phyloP scores from a whole-genome alignment of 2,888 invertebrate species.

The Morpho achilles region DNA sequence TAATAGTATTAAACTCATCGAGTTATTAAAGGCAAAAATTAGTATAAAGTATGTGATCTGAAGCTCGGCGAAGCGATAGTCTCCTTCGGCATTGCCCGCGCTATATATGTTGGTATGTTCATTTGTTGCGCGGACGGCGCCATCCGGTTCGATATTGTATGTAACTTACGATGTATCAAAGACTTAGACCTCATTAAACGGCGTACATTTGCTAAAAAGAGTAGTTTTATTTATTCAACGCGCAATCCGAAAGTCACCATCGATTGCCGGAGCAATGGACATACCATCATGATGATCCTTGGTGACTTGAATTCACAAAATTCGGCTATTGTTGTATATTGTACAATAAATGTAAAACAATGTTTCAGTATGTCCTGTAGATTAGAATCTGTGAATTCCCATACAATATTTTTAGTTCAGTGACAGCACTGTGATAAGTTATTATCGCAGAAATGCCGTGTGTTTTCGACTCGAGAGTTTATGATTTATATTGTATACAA shows the following conservation, averaged over 20 bases:
- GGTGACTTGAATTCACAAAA: conserved; percentile 10
- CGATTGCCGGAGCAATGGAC: conserved; percentile 50
- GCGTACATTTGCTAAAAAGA: conserved; percentile 57
- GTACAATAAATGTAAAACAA: too few species aligned
- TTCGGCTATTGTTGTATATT: neutral
- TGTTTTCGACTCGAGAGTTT: too few species aligned
- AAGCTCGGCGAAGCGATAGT: conserved; percentile 1
- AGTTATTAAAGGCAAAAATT: neutral
- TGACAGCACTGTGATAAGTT: too few species aligned
- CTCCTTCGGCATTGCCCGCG: conserved; percentile 29
- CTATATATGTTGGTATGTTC: conserved; percentile 71
- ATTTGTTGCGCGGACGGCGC: conserved; percentile 39
- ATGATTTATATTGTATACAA: too few species aligned
- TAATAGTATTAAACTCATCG: too few species aligned
- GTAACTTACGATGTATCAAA: conserved; percentile 54
- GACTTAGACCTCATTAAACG: conserved; percentile 70
- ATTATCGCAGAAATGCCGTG: too few species aligned
- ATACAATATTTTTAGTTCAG: neutral
- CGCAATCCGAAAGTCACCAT: conserved; percentile 34
- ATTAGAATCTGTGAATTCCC: neutral
- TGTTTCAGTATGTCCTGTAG: too few species aligned
- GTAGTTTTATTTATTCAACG: conserved; percentile 62
- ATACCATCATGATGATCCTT: conserved; percentile 58
- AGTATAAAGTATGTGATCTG: neutral
- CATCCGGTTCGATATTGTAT: conserved; percentile 41